Percentiles rank a stretch among this genome's conserved stretches.
Conservation (phyloP, 2,888 invertebrate genomes). For the Cosmopolites sordidus region DNA sequence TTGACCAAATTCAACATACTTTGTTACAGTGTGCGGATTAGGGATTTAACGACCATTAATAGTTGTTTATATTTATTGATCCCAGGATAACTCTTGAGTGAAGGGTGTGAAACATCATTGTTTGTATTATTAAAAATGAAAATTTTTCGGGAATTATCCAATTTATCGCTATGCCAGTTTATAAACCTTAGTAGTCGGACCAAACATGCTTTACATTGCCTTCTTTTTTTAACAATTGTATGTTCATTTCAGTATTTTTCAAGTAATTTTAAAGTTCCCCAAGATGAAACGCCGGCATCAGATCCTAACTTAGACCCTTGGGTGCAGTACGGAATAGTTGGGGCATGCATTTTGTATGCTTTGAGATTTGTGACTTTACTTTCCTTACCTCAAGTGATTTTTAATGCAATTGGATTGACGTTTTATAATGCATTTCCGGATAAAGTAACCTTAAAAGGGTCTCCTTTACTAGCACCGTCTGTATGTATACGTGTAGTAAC, state of each 20-base stretch:
- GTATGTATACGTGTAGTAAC: constrained; percentile 93
- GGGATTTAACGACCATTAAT: no score
- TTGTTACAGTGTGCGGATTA: no score
- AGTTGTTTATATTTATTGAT: constrained; percentile 5
- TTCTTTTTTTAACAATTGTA: constrained; percentile 69
- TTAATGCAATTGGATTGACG: constrained; percentile 81
- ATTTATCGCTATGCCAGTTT: constrained; percentile 9
- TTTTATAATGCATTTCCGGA: constrained; percentile 94
- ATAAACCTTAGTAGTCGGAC: constrained; percentile 57
- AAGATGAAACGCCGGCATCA: constrained; percentile 49
- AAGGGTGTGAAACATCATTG: constrained; percentile 1
- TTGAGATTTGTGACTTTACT: constrained; percentile 77
- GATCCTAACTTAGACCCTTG: constrained; percentile 68
- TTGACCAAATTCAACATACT: no score
- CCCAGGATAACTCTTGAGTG: neutral
- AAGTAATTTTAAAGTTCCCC: constrained; percentile 49
- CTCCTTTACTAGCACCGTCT: constrained; percentile 87
- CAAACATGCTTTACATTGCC: constrained; percentile 79
- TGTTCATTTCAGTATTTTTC: constrained; percentile 62
- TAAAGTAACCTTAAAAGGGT: constrained; percentile 78
- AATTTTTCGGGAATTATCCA: constrained; percentile 13
- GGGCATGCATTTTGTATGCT: constrained; percentile 70
- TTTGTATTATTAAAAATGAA: constrained; percentile 16
- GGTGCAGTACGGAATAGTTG: constrained; percentile 73
- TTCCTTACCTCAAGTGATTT: constrained; percentile 83